phyloP scores from a whole-genome alignment of 2,113 vertebrate species.

The Grammomys dolichurus region DNA sequence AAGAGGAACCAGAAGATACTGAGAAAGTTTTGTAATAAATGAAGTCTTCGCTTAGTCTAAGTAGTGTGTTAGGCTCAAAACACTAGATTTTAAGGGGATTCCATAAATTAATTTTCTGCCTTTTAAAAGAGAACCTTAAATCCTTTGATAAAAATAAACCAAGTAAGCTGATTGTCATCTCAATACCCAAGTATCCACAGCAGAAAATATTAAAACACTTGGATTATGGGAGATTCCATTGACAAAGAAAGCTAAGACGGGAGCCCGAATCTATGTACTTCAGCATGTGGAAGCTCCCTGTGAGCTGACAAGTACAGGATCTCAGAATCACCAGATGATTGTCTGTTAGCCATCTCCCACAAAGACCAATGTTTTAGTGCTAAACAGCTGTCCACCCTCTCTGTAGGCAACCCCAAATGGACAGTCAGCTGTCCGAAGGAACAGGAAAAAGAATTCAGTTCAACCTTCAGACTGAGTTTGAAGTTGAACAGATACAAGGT shows the following conservation, averaged over 20 bases:
- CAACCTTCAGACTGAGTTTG: neutral
- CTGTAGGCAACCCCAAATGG: neutral
- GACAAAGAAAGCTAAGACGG: conserved; percentile 10
- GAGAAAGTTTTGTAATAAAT: neutral
- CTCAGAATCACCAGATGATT: neutral
- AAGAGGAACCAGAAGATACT: conserved; percentile 2
- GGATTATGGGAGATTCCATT: neutral
- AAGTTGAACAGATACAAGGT: neutral
- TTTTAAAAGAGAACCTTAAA: conserved; percentile 42
- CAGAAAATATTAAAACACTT: conserved; percentile 22
- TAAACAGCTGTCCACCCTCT: neutral
- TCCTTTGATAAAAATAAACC: conserved; percentile 53
- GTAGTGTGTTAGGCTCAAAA: neutral
- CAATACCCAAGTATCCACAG: neutral
- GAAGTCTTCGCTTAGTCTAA: conserved; percentile 33
- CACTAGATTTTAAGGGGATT: conserved; percentile 37
- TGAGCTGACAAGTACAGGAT: neutral
- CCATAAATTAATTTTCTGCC: conserved; percentile 24
- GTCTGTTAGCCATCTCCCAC: neutral
- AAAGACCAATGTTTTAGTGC: neutral
- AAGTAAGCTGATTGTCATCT: conserved; percentile 20
- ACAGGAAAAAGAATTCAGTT: neutral
- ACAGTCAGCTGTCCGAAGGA: neutral
- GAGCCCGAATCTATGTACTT: neutral
- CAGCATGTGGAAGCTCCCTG: neutral